A percentile compares a stretch with the other conserved stretches of the same genome.
Evolutionary conservation across 2,113 vertebrate species (phyloP).

Genomic region (Ciconia boyciana): DNA sequence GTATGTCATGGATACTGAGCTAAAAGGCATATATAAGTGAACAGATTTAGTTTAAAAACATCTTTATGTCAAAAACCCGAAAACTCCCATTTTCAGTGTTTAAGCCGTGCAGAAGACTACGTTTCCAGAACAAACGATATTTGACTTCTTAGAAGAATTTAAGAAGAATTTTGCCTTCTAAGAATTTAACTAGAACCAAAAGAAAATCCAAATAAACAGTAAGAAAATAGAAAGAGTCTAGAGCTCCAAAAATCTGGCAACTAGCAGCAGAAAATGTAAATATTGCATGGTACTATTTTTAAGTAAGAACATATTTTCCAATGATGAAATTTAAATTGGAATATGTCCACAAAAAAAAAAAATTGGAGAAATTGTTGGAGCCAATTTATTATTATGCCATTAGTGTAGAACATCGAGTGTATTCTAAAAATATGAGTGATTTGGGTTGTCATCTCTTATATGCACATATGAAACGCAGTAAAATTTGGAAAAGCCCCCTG

Average conservation of each 20-base stretch:
- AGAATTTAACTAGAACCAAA: neutral
- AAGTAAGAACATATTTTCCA: neutral
- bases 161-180: too few relatives aligned
- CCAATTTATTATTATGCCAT: neutral
- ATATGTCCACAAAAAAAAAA: neutral
- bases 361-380: neutral
- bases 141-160: too few relatives aligned
- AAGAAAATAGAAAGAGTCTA: neutral
- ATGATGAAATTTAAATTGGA: neutral
- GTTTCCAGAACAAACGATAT: neutral
- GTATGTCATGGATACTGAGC: neutral
- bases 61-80: neutral
- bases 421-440: too few relatives aligned
- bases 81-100: neutral
- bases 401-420: neutral
- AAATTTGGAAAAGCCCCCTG: neutral
- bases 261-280: neutral
- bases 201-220: neutral
- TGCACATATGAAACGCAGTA: rapidly evolving
- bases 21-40: too few relatives aligned
- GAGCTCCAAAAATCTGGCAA: neutral
- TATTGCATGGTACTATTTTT: neutral
- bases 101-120: neutral
- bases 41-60: neutral
- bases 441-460: neutral